These are phyloP conservation scores for Pionites leucogaster DNA, from an alignment of 2,113 vertebrate species.

Conservation along the genomic window DNA sequence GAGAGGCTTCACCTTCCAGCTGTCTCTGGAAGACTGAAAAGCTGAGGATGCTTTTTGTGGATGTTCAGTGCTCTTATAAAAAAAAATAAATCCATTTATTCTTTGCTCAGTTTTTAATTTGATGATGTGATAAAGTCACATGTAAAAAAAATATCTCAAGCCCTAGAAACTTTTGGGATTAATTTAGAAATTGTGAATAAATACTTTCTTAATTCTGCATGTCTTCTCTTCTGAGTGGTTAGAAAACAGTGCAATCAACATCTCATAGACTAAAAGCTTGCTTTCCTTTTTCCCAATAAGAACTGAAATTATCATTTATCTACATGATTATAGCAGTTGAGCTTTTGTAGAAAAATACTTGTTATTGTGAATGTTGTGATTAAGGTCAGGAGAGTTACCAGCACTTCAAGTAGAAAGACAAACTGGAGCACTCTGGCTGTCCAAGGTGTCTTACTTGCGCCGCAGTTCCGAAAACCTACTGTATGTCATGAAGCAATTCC, in stretches of 20 bases:
- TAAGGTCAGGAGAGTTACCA: neutral
- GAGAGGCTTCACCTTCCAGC: neutral
- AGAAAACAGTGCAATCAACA: neutral
- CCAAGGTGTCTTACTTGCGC: neutral
- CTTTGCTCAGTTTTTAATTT: neutral
- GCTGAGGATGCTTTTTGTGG: neutral
- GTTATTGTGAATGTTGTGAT: neutral
- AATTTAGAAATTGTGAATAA: neutral
- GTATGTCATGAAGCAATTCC: too few species aligned
- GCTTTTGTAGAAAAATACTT: neutral
- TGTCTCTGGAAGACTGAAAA: neutral
- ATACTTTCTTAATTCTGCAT: accelerated
- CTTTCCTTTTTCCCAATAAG: too few species aligned
- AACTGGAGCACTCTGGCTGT: neutral
- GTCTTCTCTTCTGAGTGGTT: neutral
- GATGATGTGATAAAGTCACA: neutral
- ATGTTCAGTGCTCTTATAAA: neutral
- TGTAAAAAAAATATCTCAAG: neutral
- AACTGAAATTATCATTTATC: neutral
- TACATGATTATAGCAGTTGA: neutral
- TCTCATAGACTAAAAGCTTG: too few species aligned
- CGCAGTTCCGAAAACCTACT: accelerated
- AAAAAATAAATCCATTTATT: neutral
- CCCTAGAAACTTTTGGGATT: neutral
- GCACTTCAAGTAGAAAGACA: accelerated